A percentile compares a stretch with the other conserved stretches of the same genome.
These are phyloP conservation scores for Rapana venosa DNA, from an alignment of 2,888 invertebrate genomes.

Conservation along the genomic window DNA sequence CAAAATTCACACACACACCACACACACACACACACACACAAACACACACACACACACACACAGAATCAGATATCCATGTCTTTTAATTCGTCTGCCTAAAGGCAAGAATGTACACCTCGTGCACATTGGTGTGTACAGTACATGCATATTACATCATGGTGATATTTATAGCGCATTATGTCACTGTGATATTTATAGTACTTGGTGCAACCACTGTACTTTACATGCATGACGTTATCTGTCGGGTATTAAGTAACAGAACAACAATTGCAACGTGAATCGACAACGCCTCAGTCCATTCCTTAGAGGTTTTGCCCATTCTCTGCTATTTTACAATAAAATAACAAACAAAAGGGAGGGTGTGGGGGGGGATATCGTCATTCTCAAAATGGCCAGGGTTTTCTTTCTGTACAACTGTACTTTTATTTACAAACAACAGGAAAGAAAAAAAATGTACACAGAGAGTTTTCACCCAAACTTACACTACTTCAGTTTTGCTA, in stretches of 20 bases:
- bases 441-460: background rate
- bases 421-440: background rate
- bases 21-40: background rate
- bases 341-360: background rate
- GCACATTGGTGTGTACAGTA: conserved; percentile 7
- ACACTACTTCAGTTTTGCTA: background rate
- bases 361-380: no score
- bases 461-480: background rate
- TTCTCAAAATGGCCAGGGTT: background rate
- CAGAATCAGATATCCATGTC: conserved; percentile 6
- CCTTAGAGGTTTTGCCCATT: background rate
- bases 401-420: background rate
- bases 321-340: background rate
- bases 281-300: background rate
- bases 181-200: conserved; percentile 35
- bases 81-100: conserved; percentile 26
- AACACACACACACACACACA: background rate
- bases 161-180: conserved; percentile 37
- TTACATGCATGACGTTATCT: conserved; percentile 17
- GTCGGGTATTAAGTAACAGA: conserved; percentile 6
- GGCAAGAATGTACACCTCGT: conserved; percentile 13
- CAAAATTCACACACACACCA: background rate
- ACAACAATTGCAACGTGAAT: background rate
- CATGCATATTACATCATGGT: conserved; percentile 29
- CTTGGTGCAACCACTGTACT: conserved; percentile 21